A percentile compares a stretch with the other conserved stretches of the same genome.
These are phyloP conservation scores for Ariolimax columbianus DNA, from an alignment of 2,888 invertebrate genomes.

Conservation along the genomic window DNA sequence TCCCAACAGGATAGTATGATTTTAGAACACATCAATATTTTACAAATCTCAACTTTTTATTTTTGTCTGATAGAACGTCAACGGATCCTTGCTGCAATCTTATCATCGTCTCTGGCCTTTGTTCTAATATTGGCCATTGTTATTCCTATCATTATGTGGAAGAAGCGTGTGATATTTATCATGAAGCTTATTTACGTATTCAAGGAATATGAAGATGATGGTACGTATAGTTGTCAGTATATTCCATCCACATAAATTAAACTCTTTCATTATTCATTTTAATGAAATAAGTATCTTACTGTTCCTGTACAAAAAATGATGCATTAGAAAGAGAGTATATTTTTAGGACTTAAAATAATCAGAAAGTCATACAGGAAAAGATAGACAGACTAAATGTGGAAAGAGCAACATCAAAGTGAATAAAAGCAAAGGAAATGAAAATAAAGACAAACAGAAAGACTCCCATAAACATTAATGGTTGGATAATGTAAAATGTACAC, in stretches of 20 bases:
- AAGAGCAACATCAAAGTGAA: too few relatives aligned
- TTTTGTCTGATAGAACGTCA: background rate
- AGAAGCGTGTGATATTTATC: conserved; percentile 36
- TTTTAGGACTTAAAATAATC: background rate
- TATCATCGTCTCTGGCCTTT: conserved; percentile 14
- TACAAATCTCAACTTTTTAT: background rate
- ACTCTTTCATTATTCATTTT: too few relatives aligned
- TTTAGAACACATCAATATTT: background rate
- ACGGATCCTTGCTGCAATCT: conserved; percentile 11
- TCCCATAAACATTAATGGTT: too few relatives aligned
- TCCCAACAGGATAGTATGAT: background rate
- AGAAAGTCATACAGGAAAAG: background rate
- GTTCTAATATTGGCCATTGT: conserved; percentile 1
- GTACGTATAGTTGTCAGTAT: conserved; percentile 5
- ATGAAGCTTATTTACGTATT: conserved; percentile 44
- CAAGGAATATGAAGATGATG: conserved; percentile 44
- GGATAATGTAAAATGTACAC: too few relatives aligned
- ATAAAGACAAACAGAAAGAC: too few relatives aligned
- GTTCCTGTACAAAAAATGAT: too few relatives aligned
- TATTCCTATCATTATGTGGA: conserved; percentile 44
- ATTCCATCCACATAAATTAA: background rate
- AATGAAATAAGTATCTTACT: too few relatives aligned
- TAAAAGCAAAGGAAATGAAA: too few relatives aligned
- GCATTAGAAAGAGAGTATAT: background rate
- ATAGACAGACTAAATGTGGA: background rate